These are phyloP conservation scores for Odontocolon sp. DNA, from an alignment of 2,888 invertebrate genomes.

Conservation along the genomic window DNA sequence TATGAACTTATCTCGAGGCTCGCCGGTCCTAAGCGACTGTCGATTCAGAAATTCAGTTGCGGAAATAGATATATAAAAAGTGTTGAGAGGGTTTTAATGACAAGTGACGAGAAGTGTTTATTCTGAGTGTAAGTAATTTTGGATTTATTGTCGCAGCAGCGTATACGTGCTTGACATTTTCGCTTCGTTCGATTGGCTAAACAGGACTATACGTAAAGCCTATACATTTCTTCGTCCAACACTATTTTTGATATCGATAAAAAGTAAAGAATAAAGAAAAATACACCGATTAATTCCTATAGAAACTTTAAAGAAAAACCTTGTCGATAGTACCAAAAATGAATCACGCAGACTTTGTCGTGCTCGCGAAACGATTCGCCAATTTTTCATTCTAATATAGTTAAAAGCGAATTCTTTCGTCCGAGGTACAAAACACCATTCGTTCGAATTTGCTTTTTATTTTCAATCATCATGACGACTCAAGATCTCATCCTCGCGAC, in stretches of 20 bases:
- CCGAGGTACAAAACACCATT: constrained; percentile 14
- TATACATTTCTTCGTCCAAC: constrained; percentile 23
- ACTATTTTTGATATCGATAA: constrained; percentile 15
- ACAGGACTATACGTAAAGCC: constrained; percentile 68
- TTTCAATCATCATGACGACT: constrained; percentile 21
- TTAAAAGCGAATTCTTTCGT: constrained; percentile 35
- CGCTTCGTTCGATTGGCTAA: constrained; percentile 63
- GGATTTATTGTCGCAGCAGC: constrained; percentile 68
- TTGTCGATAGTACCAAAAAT: constrained; percentile 14
- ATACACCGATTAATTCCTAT: not conserved
- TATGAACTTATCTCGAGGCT: constrained; percentile 74
- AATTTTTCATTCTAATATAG: not conserved
- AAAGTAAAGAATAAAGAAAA: not conserved
- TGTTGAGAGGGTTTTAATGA: constrained; percentile 56
- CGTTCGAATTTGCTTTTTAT: constrained; percentile 5
- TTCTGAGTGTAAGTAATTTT: constrained; percentile 53
- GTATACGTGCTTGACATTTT: constrained; percentile 63
- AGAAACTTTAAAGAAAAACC: constrained; percentile 1
- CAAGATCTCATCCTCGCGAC: constrained; percentile 46
- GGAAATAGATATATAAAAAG: constrained; percentile 33
- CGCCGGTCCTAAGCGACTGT: constrained; percentile 69
- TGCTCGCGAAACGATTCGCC: constrained; percentile 47
- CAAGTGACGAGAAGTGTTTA: constrained; percentile 56
- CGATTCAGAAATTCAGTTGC: constrained; percentile 60
- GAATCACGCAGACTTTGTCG: not conserved